Base-by-base conservation (phyloP, 2,113 vertebrate genomes). In the Gasterosteus nipponicus region DNA sequence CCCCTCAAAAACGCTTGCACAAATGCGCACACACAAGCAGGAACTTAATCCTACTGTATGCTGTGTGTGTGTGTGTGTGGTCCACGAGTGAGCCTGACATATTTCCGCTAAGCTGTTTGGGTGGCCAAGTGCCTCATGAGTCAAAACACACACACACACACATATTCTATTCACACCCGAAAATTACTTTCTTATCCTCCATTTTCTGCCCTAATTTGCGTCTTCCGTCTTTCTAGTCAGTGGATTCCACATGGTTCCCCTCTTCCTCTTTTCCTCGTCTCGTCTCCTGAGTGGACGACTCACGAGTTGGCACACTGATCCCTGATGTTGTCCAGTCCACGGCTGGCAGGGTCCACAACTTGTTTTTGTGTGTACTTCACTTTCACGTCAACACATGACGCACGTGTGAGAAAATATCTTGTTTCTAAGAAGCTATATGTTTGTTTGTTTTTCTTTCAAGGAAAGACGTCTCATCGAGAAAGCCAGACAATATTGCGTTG, bases 281-380 rank as follows among this genome's bases (percentile, higher is more conserved):
- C 31, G 31, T 59, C 16, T 59, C 16, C 31, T 1, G 59, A 75
- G 72, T 46, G 47, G 75, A 86, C 64, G 22, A 22, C 49, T 64
- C 79, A 84, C 84, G 76, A 73, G 46, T 75, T 73, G 54, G 64
- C 41, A 14, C 64, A 73, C 65, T 26, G 58, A 65, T 70, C 70
- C 72, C 77, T 75, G 81, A 85, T 79, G 69, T 44, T 72, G 69
- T 59, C 81, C 75, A 65, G 86, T 80, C 57, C 11, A 22, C 7
- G 18, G 68, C 67, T 54, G 83, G 46, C 56, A 69, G 29, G 54
- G 47, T 64, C 57, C 38, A 69, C 19, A 26, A n/a, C n/a, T 44
- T 16, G 16, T 29, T 64, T 61, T 26, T 38, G 29, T 14, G 33
- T 33, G 3, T 33, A 42, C 53, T 19, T 14, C 14, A 18, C 6